Percentiles rank a stretch among this genome's conserved stretches.
Conservation (phyloP, 2,888 invertebrate species). For the Drosophila multiciliata region DNA sequence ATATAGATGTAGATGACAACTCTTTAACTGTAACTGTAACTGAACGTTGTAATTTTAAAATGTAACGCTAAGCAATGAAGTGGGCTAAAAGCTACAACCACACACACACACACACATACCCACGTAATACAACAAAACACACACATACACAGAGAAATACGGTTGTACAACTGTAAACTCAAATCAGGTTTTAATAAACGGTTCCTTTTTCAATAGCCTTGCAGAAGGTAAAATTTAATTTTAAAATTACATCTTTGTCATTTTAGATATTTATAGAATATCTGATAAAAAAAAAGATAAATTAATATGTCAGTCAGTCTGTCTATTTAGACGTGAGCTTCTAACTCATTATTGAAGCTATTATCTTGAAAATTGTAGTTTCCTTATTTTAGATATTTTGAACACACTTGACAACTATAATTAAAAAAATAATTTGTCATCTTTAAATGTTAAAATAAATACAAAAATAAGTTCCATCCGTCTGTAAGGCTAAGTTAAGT, state of each 20-base stretch:
- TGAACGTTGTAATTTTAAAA: constrained; percentile 76
- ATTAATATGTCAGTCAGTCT: not conserved
- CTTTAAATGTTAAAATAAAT: not conserved
- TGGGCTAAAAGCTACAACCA: constrained; percentile 27
- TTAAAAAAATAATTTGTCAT: not conserved
- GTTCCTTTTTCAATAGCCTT: constrained; percentile 57
- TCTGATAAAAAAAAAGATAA: not conserved
- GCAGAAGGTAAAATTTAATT: not conserved
- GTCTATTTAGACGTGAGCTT: not conserved
- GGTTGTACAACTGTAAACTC: constrained; percentile 62
- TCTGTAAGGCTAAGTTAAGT: not conserved
- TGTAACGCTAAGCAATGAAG: constrained; percentile 71
- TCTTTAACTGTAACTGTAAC: constrained; percentile 65
- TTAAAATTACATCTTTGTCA: not conserved
- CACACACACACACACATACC: constrained; percentile 23
- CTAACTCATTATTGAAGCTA: not conserved
- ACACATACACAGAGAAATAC: constrained; percentile 44
- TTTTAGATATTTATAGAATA: not conserved
- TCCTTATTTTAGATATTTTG: not conserved
- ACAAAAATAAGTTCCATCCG: not conserved
- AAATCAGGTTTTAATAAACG: constrained; percentile 59
- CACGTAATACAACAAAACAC: constrained; percentile 18
- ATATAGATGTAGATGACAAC: constrained; percentile 56
- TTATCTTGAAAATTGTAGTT: not conserved
- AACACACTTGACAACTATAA: not conserved